These are phyloP conservation scores for Vanessa tameamea DNA, from an alignment of 1,140 invertebrate genomes.

Conservation along the genomic window DNA sequence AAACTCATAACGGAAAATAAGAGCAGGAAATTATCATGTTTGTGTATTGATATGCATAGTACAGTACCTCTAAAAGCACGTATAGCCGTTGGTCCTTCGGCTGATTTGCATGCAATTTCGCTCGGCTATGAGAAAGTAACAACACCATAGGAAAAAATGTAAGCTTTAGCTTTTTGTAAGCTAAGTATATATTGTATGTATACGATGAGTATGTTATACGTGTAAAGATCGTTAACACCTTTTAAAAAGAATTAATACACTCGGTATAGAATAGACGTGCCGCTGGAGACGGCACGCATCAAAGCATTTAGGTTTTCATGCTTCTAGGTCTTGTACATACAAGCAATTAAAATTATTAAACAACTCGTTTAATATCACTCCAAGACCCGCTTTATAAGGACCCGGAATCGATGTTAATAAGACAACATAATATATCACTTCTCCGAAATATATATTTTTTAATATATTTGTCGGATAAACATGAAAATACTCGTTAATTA, in stretches of 20 bases:
- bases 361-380: too few species aligned
- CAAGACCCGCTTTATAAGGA: not conserved
- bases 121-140: too few species aligned
- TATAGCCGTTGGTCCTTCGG: too few species aligned
- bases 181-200: not conserved
- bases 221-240: conserved; percentile 2
- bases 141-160: too few species aligned
- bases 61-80: too few species aligned
- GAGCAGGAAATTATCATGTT: too few species aligned
- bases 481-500: conserved; percentile 1
- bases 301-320: conserved; percentile 34
- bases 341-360: conserved; percentile 24
- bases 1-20: too few species aligned
- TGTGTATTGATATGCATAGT: too few species aligned
- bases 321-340: conserved; percentile 28
- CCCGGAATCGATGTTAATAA: conserved; percentile 12
- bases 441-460: not conserved
- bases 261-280: not conserved
- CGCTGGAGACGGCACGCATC: conserved; percentile 8
- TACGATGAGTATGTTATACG: not conserved
- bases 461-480: not conserved
- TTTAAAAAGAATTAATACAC: conserved; percentile 18
- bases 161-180: too few species aligned
- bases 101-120: too few species aligned
- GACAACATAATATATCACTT: conserved; percentile 6